These are phyloP conservation scores for Zosterops japonicus DNA, from an alignment of 2,113 vertebrate species.

Conservation along the genomic window DNA sequence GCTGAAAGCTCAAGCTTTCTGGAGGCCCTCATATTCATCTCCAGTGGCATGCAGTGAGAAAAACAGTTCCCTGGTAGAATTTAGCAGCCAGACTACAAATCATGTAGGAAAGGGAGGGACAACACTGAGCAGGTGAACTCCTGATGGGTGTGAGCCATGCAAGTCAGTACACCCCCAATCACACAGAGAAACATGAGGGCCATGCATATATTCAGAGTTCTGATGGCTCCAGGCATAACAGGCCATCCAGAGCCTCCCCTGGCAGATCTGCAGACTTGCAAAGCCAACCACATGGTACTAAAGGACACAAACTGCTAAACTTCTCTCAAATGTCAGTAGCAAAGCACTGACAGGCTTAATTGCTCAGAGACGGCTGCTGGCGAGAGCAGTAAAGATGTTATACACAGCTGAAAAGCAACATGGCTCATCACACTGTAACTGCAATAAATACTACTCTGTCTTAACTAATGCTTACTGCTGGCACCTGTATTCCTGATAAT, in stretches of 20 bases:
- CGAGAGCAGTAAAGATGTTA: not conserved
- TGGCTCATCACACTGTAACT: not conserved
- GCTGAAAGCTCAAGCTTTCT: not conserved
- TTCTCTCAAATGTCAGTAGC: not conserved
- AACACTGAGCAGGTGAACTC: not conserved
- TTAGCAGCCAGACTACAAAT: not conserved
- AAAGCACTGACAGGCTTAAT: not conserved
- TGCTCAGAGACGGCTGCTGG: not conserved
- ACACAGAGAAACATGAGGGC: not conserved
- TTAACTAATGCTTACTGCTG: not conserved
- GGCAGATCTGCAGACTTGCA: not conserved
- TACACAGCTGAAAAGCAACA: not conserved
- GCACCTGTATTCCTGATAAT: not conserved
- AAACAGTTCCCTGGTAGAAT: not conserved
- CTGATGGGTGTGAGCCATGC: fast-evolving
- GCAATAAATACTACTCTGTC: not conserved
- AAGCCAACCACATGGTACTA: not conserved
- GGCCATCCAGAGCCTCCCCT: not conserved
- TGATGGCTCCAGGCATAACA: not conserved
- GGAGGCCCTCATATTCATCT: not conserved
- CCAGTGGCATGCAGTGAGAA: not conserved
- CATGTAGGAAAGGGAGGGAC: not conserved
- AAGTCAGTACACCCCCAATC: not conserved
- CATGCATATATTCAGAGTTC: not conserved
- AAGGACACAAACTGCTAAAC: not conserved